Evolutionary conservation across 2,888 invertebrate genomes (phyloP), one percentile per base, ranked within the genome.

Genomic region (Poecilus cupreus): DNA sequence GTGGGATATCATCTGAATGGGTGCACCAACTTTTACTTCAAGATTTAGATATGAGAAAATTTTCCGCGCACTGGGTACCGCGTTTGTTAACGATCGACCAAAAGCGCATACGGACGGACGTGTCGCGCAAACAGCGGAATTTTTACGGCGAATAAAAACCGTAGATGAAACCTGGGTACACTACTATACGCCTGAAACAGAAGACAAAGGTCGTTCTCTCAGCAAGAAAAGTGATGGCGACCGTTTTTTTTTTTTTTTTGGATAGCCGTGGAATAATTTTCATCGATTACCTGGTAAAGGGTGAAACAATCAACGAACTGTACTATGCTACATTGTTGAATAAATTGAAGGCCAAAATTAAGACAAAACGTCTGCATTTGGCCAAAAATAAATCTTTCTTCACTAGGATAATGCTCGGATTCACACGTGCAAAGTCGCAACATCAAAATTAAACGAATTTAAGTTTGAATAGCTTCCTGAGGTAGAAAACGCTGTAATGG

Each of bases 221-320:
- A 20, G 84, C 85, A 80, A 84, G 85, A 16, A 86, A 86, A 82
- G 83, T 86, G 64, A 84, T 87, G 85, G 85, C 85, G 5, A 83
- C 85, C 3, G 83, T 26, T 26, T 26, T 26, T 26, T 87, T 86
- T 86, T 85, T 26, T 26, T 26, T 26, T 26, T 87, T 86, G 86
- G 85, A 87, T 86, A 77, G 84, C 10, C 84, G 83, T 60, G 85
- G 85, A 26, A 82, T 87, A 8, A 82, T 87, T 4, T 83, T 83
- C 81, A 85, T 86, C 64, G 86, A 87, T 75, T 86, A 86, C 82
- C 84, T 87, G 26, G 64, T 86, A 83, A 86, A 86, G 75, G 85
- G 85, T 46, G 85, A 83, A 84, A 86, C 85, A 0, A 85, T 86
- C 81, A 86, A 79, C 16, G 83, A 83, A 8, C 82, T 83, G 37